These are phyloP conservation scores for Drosophila formosana DNA, from an alignment of 2,888 invertebrate genomes.

Conservation along the genomic window DNA sequence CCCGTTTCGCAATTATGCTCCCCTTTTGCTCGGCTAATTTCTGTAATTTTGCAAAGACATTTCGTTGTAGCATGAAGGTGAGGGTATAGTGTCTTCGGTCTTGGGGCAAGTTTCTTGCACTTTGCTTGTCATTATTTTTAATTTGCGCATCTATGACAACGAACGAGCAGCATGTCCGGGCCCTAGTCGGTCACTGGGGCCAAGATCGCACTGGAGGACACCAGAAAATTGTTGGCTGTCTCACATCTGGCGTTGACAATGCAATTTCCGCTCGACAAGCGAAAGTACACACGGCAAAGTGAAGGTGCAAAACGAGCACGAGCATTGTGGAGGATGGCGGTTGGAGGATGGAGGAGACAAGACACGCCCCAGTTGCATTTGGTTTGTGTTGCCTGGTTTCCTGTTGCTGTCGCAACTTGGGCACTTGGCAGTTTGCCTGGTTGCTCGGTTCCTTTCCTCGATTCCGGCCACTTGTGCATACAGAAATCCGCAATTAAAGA, in stretches of 20 bases:
- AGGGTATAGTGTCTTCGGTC: slow-evolving; percentile 6
- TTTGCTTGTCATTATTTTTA: slow-evolving; percentile 65
- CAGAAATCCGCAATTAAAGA: slow-evolving; percentile 65
- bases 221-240: slow-evolving; percentile 29
- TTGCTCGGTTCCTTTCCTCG: slow-evolving; percentile 39
- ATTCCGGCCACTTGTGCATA: slow-evolving; percentile 47
- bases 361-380: slow-evolving; percentile 27
- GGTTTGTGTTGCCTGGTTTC: slow-evolving; percentile 36
- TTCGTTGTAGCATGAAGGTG: not conserved
- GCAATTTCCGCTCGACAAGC: slow-evolving; percentile 69
- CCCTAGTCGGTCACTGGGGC: slow-evolving; percentile 13
- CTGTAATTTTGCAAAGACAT: not conserved
- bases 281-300: slow-evolving; percentile 43
- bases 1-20: not conserved
- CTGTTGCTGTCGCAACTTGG: slow-evolving; percentile 33
- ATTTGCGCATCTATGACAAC: slow-evolving; percentile 69
- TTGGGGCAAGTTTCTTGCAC: slow-evolving; percentile 4
- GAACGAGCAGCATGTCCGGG: slow-evolving; percentile 12
- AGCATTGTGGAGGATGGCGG: slow-evolving; percentile 8
- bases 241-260: slow-evolving; percentile 72
- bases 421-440: slow-evolving; percentile 8
- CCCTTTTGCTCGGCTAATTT: slow-evolving; percentile 12
- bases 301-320: slow-evolving; percentile 19
- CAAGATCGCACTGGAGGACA: slow-evolving; percentile 2
- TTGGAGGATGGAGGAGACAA: not conserved